Percentiles rank a stretch among this genome's conserved stretches.
These are phyloP conservation scores for Mythimna ferrago DNA, from an alignment of 2,888 invertebrate genomes.

Conservation along the genomic window DNA sequence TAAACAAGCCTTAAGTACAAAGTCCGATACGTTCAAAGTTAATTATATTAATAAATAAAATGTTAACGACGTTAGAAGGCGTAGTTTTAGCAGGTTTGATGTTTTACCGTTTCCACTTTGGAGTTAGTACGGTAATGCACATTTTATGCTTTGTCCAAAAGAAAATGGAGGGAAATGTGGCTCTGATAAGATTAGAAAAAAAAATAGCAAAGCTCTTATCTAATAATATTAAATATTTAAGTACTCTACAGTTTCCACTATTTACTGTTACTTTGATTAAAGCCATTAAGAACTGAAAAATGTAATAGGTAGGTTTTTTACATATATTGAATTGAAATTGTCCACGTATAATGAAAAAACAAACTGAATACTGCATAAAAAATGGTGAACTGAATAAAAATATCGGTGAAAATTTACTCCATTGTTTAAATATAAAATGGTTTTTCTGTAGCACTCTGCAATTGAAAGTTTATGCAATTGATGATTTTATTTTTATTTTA, in stretches of 20 bases:
- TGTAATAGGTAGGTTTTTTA: neutral
- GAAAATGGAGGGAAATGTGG: slow-evolving; percentile 10
- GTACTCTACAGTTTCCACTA: neutral
- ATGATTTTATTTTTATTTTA: slow-evolving; percentile 39
- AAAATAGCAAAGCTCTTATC: neutral
- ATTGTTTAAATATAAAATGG: slow-evolving; percentile 51
- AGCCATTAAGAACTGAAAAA: neutral
- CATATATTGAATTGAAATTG: slow-evolving; percentile 7
- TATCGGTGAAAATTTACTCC: slow-evolving; percentile 45
- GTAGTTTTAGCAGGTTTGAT: slow-evolving; percentile 60
- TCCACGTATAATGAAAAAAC: slow-evolving; percentile 8
- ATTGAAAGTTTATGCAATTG: slow-evolving; percentile 41
- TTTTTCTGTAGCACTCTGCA: slow-evolving; percentile 37
- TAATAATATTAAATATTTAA: neutral
- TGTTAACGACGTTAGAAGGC: slow-evolving; percentile 65
- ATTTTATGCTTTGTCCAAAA: slow-evolving; percentile 35
- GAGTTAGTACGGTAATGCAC: slow-evolving; percentile 43
- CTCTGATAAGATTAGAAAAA: neutral
- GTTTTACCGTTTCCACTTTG: slow-evolving; percentile 29
- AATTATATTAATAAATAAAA: slow-evolving; percentile 88
- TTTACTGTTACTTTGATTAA: neutral
- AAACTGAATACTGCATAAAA: slow-evolving; percentile 27
- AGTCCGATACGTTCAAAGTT: slow-evolving; percentile 88
- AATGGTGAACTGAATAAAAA: slow-evolving; percentile 41
- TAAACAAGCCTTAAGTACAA: slow-evolving; percentile 89